Percentiles rank a stretch among this genome's conserved stretches.
Conservation (phyloP, 2,113 vertebrate genomes). For the Puntigrus tetrazona region DNA sequence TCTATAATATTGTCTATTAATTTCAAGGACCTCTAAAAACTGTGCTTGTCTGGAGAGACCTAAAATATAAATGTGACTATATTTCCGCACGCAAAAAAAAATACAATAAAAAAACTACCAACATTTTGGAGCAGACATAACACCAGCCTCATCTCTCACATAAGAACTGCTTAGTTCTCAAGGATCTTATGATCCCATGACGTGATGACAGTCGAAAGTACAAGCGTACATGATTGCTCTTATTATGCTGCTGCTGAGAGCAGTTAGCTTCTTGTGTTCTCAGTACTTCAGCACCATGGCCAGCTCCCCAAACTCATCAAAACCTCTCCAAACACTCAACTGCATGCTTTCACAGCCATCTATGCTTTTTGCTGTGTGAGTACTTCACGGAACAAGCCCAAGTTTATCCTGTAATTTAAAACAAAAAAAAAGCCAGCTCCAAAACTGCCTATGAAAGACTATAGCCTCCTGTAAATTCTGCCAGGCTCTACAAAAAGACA, state of each 20-base stretch:
- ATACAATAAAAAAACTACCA: background rate
- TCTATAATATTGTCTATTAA: no score
- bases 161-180: background rate
- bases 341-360: background rate
- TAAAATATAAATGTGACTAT: no score
- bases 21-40: background rate
- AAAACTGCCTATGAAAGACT: background rate
- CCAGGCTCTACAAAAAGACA: constrained; percentile 16
- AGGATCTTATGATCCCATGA: background rate
- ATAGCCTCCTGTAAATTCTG: background rate
- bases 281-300: constrained; percentile 63
- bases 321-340: constrained; percentile 22
- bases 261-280: background rate
- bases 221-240: background rate
- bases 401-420: constrained; percentile 6
- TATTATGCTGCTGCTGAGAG: background rate
- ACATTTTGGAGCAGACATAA: background rate
- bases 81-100: background rate
- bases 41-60: background rate
- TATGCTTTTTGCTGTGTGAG: constrained; percentile 16
- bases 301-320: constrained; percentile 51
- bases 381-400: background rate
- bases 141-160: background rate
- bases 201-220: background rate
- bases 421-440: background rate